Conservation (phyloP, 2,888 invertebrate genomes). For the Harpagoxenus sublaevis region DNA sequence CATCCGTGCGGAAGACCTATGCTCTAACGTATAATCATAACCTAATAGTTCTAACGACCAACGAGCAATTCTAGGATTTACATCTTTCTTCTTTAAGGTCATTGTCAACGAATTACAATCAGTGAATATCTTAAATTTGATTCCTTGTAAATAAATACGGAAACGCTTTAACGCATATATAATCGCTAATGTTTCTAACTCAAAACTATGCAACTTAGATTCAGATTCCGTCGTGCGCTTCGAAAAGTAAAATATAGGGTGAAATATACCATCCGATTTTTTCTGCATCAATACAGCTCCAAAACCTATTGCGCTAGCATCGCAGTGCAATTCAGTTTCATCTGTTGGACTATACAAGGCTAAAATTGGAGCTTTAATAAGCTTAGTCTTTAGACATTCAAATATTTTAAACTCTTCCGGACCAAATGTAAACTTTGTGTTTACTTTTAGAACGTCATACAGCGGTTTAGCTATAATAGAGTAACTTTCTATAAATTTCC, state of each 20-base stretch:
- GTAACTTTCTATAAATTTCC: no score
- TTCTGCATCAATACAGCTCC: no score
- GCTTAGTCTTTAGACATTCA: no score
- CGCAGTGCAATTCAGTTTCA: no score
- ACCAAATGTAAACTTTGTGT: no score
- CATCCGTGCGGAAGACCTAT: not conserved
- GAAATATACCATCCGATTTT: constrained; percentile 59
- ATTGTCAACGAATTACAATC: not conserved
- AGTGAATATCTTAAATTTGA: constrained; percentile 20
- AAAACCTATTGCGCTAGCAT: no score
- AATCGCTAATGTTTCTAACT: constrained; percentile 74
- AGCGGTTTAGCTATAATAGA: no score
- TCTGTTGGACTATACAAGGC: no score
- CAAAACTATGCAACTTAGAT: constrained; percentile 73
- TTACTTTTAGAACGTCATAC: no score
- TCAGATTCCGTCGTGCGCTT: constrained; percentile 72
- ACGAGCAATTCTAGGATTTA: not conserved
- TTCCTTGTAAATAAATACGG: constrained; percentile 66
- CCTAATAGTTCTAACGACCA: not conserved
- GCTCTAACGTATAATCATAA: not conserved
- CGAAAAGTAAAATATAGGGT: constrained; percentile 78
- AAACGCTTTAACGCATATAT: constrained; percentile 72
- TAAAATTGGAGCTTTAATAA: no score
- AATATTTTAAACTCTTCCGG: no score
- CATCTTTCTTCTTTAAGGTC: not conserved